These are phyloP conservation scores for Catalaphyllia jardinei DNA, from an alignment of 64 coral and sea anemone genomes.

Conservation along the genomic window DNA sequence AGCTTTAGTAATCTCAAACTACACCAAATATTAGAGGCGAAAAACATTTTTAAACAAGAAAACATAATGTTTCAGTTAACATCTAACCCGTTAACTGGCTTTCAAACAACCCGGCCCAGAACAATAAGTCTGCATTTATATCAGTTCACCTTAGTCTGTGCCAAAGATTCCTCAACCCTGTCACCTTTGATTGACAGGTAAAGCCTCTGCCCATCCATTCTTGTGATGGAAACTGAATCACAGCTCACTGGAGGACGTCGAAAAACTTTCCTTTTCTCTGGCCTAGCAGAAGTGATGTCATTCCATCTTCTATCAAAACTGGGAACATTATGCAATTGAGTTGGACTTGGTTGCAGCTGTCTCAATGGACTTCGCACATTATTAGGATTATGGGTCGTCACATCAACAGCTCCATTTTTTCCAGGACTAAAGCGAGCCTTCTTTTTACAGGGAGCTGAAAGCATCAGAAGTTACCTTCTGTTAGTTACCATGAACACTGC, in stretches of 20 bases:
- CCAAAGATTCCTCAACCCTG: neutral
- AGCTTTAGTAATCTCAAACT: too few species aligned
- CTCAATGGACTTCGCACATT: constrained; percentile 1
- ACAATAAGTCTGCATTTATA: neutral
- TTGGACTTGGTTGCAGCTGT: neutral
- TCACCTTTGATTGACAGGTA: constrained; percentile 48
- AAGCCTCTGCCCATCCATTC: constrained; percentile 65
- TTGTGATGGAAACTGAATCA: constrained; percentile 58
- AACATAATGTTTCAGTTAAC: too few species aligned
- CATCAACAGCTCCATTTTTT: neutral
- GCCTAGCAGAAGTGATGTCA: neutral
- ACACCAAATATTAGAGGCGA: too few species aligned
- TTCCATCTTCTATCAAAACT: neutral
- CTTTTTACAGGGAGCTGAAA: constrained; percentile 52
- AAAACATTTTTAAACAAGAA: too few species aligned
- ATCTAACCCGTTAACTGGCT: too few species aligned
- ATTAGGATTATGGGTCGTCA: neutral
- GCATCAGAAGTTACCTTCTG: too few species aligned
- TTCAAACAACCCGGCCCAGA: too few species aligned
- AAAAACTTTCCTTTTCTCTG: constrained; percentile 31
- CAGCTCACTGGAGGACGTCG: constrained; percentile 64
- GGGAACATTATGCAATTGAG: neutral
- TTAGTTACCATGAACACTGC: too few species aligned
- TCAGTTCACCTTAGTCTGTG: neutral
- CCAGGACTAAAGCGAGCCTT: constrained; percentile 22